phyloP scores from a whole-genome alignment of 2,113 vertebrate species.

The Pseudolaguvia tuberculata region DNA sequence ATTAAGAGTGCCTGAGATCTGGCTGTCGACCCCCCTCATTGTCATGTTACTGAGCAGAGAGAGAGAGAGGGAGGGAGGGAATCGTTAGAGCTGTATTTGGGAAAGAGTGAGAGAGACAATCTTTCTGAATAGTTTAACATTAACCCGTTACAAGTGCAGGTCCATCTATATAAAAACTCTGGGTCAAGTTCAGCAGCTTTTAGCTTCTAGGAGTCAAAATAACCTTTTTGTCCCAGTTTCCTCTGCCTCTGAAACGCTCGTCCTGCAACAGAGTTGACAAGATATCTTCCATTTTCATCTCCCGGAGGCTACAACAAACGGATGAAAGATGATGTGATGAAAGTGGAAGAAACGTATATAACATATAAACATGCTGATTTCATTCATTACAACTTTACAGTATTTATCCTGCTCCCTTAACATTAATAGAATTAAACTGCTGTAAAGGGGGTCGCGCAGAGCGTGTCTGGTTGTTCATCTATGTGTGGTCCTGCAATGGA shows the following conservation, averaged over 20 bases:
- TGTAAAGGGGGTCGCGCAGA: too few species aligned
- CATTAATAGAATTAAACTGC: too few species aligned
- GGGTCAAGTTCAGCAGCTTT: too few species aligned
- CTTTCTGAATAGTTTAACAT: background rate
- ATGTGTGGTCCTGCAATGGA: too few species aligned
- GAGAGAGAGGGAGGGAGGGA: background rate
- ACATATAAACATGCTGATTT: background rate
- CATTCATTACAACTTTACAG: background rate
- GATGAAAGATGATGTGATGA: slow-evolving; percentile 27
- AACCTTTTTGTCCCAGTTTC: slow-evolving; percentile 74
- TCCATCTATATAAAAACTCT: background rate
- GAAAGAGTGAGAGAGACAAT: too few species aligned
- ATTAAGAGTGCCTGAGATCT: slow-evolving; percentile 50
- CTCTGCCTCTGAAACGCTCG: slow-evolving; percentile 70
- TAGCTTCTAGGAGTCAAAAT: slow-evolving; percentile 14
- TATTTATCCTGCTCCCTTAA: background rate
- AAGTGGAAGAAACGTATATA: background rate
- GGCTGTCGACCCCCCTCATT: slow-evolving; percentile 37
- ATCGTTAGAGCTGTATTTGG: too few species aligned
- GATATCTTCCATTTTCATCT: slow-evolving; percentile 83
- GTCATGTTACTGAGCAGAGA: background rate
- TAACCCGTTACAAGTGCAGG: slow-evolving; percentile 2
- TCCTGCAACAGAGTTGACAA: slow-evolving; percentile 75
- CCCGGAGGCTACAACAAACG: slow-evolving; percentile 71
- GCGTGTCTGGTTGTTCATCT: too few species aligned